phyloP scores from a whole-genome alignment of 1,140 invertebrate species.

The Phthorimaea operculella region DNA sequence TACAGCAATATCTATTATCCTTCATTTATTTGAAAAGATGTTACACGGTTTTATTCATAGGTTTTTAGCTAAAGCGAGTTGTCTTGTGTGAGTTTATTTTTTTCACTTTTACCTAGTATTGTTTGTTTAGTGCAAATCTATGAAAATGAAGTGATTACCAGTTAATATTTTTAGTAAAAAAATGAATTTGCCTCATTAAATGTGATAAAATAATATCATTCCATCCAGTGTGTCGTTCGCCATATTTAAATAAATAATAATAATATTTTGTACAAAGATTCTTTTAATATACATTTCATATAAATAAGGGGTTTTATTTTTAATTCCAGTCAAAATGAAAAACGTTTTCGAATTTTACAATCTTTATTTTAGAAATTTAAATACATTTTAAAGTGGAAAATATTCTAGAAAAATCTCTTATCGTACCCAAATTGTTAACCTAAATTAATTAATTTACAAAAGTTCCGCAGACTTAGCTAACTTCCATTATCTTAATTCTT shows the following conservation, averaged over 20 bases:
- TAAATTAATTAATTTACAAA: slow-evolving; percentile 58
- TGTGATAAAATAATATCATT: slow-evolving; percentile 42
- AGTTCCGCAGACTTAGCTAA: slow-evolving; percentile 37
- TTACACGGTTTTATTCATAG: too few relatives aligned
- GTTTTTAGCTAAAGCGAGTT: too few relatives aligned
- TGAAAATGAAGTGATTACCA: not conserved
- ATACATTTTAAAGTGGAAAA: slow-evolving; percentile 56
- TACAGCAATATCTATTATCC: too few relatives aligned
- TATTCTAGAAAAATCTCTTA: slow-evolving; percentile 45
- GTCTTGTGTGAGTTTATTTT: too few relatives aligned
- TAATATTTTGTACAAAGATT: slow-evolving; percentile 5
- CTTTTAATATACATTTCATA: slow-evolving; percentile 27
- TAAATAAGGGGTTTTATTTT: slow-evolving; percentile 14
- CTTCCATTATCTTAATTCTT: slow-evolving; percentile 24
- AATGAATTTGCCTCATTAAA: slow-evolving; percentile 15
- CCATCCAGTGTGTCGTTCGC: slow-evolving; percentile 40
- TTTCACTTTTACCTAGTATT: too few relatives aligned
- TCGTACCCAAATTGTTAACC: slow-evolving; percentile 32
- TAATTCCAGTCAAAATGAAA: slow-evolving; percentile 11
- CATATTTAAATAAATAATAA: slow-evolving; percentile 40
- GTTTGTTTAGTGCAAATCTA: too few relatives aligned
- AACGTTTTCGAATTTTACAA: slow-evolving; percentile 25
- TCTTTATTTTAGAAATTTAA: slow-evolving; percentile 57
- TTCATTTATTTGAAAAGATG: too few relatives aligned
- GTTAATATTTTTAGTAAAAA: not conserved